Percentiles rank a stretch among this genome's conserved stretches.
Conservation (phyloP, 92 coral and sea anemone species). For the Isaurus tuberculatus region DNA sequence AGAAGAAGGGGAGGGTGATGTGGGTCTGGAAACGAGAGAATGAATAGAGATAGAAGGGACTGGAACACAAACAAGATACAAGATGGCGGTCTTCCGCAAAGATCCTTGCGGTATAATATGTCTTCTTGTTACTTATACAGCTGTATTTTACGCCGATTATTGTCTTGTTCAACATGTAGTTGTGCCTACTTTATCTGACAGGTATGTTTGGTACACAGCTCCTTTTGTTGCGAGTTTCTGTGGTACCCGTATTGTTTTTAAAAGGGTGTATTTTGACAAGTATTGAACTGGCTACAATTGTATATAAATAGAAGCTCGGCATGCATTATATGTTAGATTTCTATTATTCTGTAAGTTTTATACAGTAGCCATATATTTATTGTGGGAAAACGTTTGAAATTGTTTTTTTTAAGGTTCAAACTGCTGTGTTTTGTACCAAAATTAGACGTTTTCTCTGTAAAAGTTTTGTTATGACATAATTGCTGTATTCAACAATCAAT, state of each 20-base stretch:
- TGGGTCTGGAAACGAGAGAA: not conserved
- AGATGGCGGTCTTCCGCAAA: conserved; percentile 94
- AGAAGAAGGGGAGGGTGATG: too few relatives aligned
- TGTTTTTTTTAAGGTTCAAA: too few relatives aligned
- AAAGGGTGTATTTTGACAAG: not conserved
- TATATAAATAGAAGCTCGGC: too few relatives aligned
- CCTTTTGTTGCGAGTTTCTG: not conserved
- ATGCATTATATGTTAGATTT: too few relatives aligned
- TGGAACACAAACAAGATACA: conserved; percentile 59
- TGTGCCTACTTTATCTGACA: conserved; percentile 91
- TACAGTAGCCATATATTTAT: too few relatives aligned
- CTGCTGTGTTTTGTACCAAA: too few relatives aligned
- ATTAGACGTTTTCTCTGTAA: too few relatives aligned
- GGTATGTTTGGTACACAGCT: conserved; percentile 49
- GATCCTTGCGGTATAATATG: conserved; percentile 98
- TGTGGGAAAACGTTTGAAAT: too few relatives aligned
- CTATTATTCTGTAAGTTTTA: too few relatives aligned
- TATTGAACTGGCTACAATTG: too few relatives aligned
- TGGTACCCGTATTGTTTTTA: not conserved
- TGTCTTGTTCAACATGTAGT: conserved; percentile 93
- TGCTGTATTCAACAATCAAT: too few relatives aligned
- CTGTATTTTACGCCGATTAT: conserved; percentile 93
- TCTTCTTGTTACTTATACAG: conserved; percentile 80
- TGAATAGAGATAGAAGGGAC: not conserved
- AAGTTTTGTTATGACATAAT: too few relatives aligned